Base-by-base conservation (phyloP, 2,888 invertebrate species). In the Marronus borbonicus region DNA sequence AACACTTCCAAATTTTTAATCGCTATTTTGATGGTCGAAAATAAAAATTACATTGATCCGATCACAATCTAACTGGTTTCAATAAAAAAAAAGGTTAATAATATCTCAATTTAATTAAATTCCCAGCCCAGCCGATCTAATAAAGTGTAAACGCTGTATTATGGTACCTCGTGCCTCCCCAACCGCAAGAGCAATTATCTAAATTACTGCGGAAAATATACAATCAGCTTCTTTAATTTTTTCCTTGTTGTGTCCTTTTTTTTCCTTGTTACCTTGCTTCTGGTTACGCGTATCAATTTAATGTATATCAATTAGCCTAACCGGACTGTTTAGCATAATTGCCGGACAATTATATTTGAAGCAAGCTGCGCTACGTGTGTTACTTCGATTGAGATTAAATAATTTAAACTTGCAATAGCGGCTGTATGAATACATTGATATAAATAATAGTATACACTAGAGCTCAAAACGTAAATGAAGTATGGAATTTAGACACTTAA, bases 281-380 rank as follows among this genome's bases (percentile, higher is more conserved):
- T 12, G 44, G 44, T 44, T 2, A 8, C 12, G 55, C 55, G n/a
- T 55, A 55, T 55, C 55, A 55, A 55, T 55, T 55, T 55, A 55
- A 55, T 55, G 55, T n/a, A 20, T 55, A 55, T 55, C 55, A 55
- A 55, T 55, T 55, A 55, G n/a, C 17, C 55, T 55, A 55, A 14
- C 55, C 55, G 55, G n/a, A 10, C n/a, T 55, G 55, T 14, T 55
- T 55, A 55, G 55, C 55, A 55, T 55, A 55, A 55, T 55, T 55
- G 20, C 55, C 17, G 17, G 17, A 20, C 55, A 55, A 55, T 55
- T 55, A 55, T 8, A 55, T 2, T n/a, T 20, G 55, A 55, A 55
- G n/a, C 14, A 20, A 55, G 17, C 55, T 4, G n/a, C 55, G 17
- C 55, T 4, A 55, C 55, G 55, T 55, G 20, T 55, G n/a, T 8